phyloP scores from a whole-genome alignment of 37 sponge, comb jelly and placozoan species.

The Crambe crambe region DNA sequence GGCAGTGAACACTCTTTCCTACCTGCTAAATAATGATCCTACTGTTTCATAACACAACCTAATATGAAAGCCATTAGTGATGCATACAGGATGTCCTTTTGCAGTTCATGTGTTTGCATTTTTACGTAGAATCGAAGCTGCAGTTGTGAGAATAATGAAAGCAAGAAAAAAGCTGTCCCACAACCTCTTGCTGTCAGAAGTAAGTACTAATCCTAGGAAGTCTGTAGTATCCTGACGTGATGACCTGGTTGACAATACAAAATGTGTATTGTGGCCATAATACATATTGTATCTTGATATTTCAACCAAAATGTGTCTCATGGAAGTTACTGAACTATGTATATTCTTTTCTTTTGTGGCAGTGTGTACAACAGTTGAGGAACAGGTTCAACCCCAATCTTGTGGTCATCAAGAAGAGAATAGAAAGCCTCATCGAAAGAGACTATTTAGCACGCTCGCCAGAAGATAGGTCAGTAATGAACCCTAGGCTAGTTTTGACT shows the following conservation, averaged over 20 bases:
- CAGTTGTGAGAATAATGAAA: conserved; percentile 99
- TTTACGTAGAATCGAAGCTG: conserved; percentile 94
- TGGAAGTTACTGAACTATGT: neutral
- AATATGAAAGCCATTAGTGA: no score
- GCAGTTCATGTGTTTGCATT: no score
- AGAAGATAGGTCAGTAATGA: conserved; percentile 86
- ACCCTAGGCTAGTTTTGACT: neutral
- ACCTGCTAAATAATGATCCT: no score
- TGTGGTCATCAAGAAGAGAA: conserved; percentile 94
- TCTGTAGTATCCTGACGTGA: no score
- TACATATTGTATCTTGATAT: no score
- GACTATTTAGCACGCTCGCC: conserved; percentile 94
- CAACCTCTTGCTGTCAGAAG: conserved; percentile 85
- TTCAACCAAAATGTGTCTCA: no score
- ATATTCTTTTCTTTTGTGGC: neutral
- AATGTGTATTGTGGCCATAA: no score
- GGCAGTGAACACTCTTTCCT: no score
- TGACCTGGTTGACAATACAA: no score
- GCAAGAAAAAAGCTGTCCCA: conserved; percentile 93
- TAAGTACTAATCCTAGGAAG: no score
- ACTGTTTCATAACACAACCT: no score
- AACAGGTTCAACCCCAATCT: conserved; percentile 93
- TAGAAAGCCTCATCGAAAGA: conserved; percentile 96
- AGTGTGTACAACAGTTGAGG: conserved; percentile 89
- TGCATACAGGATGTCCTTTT: no score